Evolutionary conservation across 2,888 invertebrate genomes (phyloP), one percentile per base, ranked within the genome.

Genomic region (Hirtodrosophila histrioides): DNA sequence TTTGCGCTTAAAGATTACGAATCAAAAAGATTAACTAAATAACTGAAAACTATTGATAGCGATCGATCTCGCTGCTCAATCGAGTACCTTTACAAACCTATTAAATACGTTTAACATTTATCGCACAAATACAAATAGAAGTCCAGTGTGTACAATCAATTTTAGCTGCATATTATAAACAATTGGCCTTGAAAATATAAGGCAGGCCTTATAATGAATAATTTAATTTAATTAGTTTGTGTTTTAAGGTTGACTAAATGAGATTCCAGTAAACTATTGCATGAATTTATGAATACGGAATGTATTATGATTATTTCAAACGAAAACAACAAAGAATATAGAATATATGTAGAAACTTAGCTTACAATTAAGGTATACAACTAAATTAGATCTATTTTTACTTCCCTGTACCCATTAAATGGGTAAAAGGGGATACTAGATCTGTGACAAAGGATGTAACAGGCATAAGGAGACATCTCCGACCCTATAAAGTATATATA

Each of bases 131-230:
- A 12, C 8, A 37, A 8, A 31, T 31, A 33, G 4, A 35, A 33
- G 43, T 44, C 43, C 33, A 51, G 39, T 11, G 29, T 41, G 3
- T 7, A 53, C 12, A 54, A 44, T 51, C 33, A 51, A 46, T 51
- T 64, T 51, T 10, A 65, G 29, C 44, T 50, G 35, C 50, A 44
- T 23, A 35, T 37, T 57, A 43, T 57, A 43, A 66, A 41, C n/a
- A 53, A 44, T 36, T 31, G 44, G 24, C 49, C 70, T 69, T 62
- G 62, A 29, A 40, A 41, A 51, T 36, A 39, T 33, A 48, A 61
- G 23, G 2, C 35, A 50, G 29, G 24, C 24, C 37, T 43, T 44
- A 37, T 36, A 10, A 35, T 29, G 33, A 23, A 8, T 6, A 0
- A 23, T 33, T 9, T 27, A 33, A 41, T 24, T 23, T 24, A 9